A percentile compares a stretch with the other conserved stretches of the same genome.
phyloP scores from a whole-genome alignment of 53 echinoderm and acorn worm species.

The Actinopyga echinites region DNA sequence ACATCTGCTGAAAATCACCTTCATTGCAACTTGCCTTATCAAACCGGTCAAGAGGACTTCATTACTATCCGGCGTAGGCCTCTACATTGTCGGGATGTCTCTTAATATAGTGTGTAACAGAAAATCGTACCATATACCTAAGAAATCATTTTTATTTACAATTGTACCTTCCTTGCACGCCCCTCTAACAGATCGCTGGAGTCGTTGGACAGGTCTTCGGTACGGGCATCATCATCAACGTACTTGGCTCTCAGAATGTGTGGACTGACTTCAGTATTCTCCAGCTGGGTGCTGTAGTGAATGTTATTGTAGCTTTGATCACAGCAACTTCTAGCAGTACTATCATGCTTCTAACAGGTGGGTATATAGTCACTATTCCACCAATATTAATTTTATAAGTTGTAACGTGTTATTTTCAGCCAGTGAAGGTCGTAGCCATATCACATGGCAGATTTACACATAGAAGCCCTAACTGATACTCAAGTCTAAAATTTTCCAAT shows the following conservation, averaged over 20 bases:
- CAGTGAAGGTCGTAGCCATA: too few species aligned
- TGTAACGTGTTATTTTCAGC: too few species aligned
- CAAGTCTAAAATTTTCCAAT: too few species aligned
- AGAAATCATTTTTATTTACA: too few species aligned
- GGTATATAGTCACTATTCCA: not conserved
- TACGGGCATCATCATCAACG: constrained; percentile 54
- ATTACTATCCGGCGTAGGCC: not conserved
- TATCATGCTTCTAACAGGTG: not conserved
- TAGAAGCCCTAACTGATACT: too few species aligned
- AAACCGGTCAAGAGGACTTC: not conserved
- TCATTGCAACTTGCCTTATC: too few species aligned
- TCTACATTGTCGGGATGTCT: not conserved
- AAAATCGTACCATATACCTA: too few species aligned
- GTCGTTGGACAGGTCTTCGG: constrained; percentile 58
- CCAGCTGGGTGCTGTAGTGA: constrained; percentile 7
- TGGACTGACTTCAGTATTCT: constrained; percentile 50
- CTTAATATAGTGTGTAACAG: too few species aligned
- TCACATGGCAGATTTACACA: too few species aligned
- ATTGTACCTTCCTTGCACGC: not conserved
- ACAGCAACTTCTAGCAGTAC: not conserved
- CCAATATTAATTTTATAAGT: too few species aligned
- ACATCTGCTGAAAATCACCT: too few species aligned
- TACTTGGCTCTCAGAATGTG: constrained; percentile 40
- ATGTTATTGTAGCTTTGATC: constrained; percentile 29
- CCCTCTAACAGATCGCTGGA: not conserved